phyloP scores from a whole-genome alignment of 2,888 invertebrate species.

The Helobdella robusta region DNA sequence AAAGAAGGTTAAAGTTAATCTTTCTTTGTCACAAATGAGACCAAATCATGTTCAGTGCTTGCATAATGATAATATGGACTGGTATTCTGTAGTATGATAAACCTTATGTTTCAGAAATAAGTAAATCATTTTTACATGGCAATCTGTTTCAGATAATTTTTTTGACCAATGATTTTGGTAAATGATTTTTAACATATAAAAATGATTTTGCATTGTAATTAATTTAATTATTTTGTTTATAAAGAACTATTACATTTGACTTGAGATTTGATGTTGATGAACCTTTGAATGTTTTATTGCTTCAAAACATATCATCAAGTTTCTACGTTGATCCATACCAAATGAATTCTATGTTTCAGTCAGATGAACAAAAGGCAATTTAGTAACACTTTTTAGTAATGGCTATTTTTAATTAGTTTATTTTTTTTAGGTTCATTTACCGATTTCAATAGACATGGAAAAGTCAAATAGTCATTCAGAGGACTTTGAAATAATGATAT shows the following conservation, averaged over 20 bases:
- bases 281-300: no score
- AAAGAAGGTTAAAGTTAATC: no score
- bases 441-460: constrained; percentile 7
- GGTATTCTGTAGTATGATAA: no score
- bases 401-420: not conserved
- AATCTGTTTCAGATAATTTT: not conserved
- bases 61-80: no score
- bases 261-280: no score
- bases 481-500: not conserved
- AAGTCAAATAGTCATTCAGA: constrained; percentile 1
- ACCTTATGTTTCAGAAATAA: no score
- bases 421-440: constrained; percentile 16
- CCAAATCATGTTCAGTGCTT: no score
- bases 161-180: not conserved
- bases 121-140: no score
- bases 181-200: not conserved
- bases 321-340: constrained; percentile 21
- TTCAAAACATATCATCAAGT: constrained; percentile 17
- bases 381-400: not conserved
- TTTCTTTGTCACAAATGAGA: no score
- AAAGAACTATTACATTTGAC: no score
- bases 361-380: constrained; percentile 19
- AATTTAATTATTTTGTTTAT: no score
- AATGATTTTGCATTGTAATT: not conserved
- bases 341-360: constrained; percentile 8